Conservation (phyloP, 2,888 invertebrate genomes). For the Urechis unicinctus region DNA sequence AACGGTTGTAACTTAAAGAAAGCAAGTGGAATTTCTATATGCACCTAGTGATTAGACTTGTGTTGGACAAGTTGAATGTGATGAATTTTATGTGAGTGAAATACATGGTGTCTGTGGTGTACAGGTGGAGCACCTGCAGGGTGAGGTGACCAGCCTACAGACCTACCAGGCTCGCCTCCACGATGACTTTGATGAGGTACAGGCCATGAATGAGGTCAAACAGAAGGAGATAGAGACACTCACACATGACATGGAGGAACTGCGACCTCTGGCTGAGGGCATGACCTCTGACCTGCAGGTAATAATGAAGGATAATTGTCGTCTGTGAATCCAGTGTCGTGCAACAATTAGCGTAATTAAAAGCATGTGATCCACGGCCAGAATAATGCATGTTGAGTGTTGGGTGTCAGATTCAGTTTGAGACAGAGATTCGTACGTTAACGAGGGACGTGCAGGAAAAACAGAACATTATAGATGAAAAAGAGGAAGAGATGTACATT, state of each 20-base stretch:
- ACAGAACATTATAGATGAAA: slow-evolving; percentile 42
- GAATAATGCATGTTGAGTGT: neutral
- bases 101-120: no score
- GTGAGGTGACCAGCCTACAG: neutral
- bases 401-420: slow-evolving; percentile 1
- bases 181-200: slow-evolving; percentile 49
- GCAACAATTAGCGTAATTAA: no score
- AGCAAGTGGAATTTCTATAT: no score
- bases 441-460: slow-evolving; percentile 35
- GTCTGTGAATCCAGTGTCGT: neutral
- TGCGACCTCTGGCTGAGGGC: slow-evolving; percentile 7
- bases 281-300: slow-evolving; percentile 6
- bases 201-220: slow-evolving; percentile 46
- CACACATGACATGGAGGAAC: slow-evolving; percentile 36
- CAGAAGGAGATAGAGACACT: slow-evolving; percentile 42
- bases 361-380: neutral
- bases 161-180: slow-evolving; percentile 33
- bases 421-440: slow-evolving; percentile 11
- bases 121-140: neutral
- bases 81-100: no score
- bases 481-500: slow-evolving; percentile 38
- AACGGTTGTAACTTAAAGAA: no score
- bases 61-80: no score
- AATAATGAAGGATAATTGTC: neutral
- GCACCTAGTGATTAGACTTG: no score